Conservation (phyloP, 2,888 invertebrate species). For the Agrotis clavis region DNA sequence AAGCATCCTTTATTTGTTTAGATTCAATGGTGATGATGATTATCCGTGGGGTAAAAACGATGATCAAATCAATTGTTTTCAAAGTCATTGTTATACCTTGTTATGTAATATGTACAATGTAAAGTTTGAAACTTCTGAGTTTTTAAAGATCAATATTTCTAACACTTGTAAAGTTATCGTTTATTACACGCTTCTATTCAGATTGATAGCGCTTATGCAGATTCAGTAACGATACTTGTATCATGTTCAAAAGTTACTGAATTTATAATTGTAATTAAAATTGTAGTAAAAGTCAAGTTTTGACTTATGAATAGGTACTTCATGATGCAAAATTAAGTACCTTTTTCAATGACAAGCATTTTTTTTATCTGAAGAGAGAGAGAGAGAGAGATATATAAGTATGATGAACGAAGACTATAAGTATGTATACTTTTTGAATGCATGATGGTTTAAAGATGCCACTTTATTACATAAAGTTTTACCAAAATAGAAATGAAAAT, state of each 20-base stretch:
- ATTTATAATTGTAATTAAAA: slow-evolving; percentile 5
- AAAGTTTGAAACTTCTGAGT: slow-evolving; percentile 1
- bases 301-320: too few relatives aligned
- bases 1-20: too few relatives aligned
- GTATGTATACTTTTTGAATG: too few relatives aligned
- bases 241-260: not conserved
- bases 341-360: too few relatives aligned
- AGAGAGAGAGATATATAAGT: too few relatives aligned
- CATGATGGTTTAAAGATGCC: too few relatives aligned
- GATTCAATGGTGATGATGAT: not conserved
- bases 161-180: slow-evolving; percentile 8
- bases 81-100: not conserved
- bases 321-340: too few relatives aligned
- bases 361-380: too few relatives aligned
- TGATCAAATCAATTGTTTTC: not conserved
- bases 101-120: not conserved
- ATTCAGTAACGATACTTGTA: slow-evolving; percentile 9
- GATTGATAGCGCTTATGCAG: slow-evolving; percentile 12
- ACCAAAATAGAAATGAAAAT: not conserved
- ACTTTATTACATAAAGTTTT: too few relatives aligned
- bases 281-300: not conserved
- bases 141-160: not conserved
- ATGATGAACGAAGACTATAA: too few relatives aligned
- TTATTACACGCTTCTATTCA: slow-evolving; percentile 1
- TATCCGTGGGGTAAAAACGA: too few relatives aligned